Evolutionary conservation across 2,113 vertebrate genomes (phyloP), one percentile per base, ranked within the genome.

Genomic region (human): DNA sequence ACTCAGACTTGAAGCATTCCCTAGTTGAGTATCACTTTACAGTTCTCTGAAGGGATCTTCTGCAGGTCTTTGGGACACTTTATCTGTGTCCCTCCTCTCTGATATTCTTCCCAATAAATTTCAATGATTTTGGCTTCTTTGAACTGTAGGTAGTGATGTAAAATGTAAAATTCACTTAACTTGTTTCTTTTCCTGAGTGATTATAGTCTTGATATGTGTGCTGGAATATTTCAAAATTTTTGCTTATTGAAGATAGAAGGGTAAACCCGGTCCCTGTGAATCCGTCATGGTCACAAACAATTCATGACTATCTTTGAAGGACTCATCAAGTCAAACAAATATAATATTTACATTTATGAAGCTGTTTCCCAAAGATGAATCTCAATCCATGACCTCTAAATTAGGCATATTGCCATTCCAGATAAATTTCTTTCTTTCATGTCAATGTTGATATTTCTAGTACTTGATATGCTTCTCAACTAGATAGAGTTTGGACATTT

Each of bases 261-360:
- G 20, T 81, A 94, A 80, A 76, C 85, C 30, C 78, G 50, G 8
- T 64, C 14, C 48, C 23, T 85, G 35, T 64, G 61, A 76, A 92
- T 78, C 50, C 16, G 76, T 95, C 66, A 84, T 81, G 25, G 45
- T 78, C 70, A 88, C 57, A 89, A 91, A 40, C 35, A 94, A 78
- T 85, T 94, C 57, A 88, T 23, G 5, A 59, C 38, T 86, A 1
- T 52, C 73, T 22, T 80, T 45, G 66, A 94, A 55, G 13, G 64
- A 40, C 64, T 45, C 18, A 13, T 66, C 43, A 94, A 40, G 45
- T 96, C 17, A 83, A 27, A 48, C 48, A 96, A 90, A 81, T 87
- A 84, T 22, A 73, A 50, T 83, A 83, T 57, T 90, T 96, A 66
- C 8, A n/a, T 90, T 95, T 90, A 70, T 95, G 57, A 85, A 45